These are phyloP conservation scores for Malurus alboscapulatus DNA, from an alignment of 2,113 vertebrate species.

Conservation along the genomic window DNA sequence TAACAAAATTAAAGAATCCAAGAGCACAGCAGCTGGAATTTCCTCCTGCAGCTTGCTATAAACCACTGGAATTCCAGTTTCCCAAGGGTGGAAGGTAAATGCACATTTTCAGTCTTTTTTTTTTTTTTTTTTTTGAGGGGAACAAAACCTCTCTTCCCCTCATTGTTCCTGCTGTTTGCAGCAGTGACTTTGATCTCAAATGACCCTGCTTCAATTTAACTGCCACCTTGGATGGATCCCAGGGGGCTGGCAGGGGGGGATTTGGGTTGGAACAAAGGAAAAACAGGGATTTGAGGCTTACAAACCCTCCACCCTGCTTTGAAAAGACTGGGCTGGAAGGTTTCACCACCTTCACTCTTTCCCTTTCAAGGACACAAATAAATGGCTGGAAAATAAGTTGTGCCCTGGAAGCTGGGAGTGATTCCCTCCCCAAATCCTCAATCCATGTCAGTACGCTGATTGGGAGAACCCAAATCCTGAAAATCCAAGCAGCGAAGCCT, in stretches of 20 bases:
- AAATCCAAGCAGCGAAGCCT: not conserved
- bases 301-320: not conserved
- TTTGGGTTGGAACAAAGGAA: not conserved
- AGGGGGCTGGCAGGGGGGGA: not conserved
- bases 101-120: not conserved
- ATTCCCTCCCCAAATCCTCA: not conserved
- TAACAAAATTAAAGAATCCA: not conserved
- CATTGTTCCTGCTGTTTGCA: not conserved
- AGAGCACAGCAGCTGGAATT: slow-evolving; percentile 34
- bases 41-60: not conserved
- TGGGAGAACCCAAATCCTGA: not conserved
- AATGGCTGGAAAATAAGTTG: not conserved
- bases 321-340: not conserved
- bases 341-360: not conserved
- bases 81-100: slow-evolving; percentile 17
- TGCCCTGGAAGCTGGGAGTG: not conserved
- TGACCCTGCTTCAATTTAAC: slow-evolving; percentile 9
- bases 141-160: slow-evolving; percentile 22
- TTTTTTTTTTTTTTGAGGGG: not conserved
- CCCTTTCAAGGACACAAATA: not conserved
- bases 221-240: slow-evolving; percentile 30
- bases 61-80: not conserved
- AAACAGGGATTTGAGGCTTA: not conserved
- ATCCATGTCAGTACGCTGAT: not conserved
- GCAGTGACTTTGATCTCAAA: slow-evolving; percentile 49